Base-by-base conservation (phyloP, 2,113 vertebrate genomes). In the Etheostoma cragini region DNA sequence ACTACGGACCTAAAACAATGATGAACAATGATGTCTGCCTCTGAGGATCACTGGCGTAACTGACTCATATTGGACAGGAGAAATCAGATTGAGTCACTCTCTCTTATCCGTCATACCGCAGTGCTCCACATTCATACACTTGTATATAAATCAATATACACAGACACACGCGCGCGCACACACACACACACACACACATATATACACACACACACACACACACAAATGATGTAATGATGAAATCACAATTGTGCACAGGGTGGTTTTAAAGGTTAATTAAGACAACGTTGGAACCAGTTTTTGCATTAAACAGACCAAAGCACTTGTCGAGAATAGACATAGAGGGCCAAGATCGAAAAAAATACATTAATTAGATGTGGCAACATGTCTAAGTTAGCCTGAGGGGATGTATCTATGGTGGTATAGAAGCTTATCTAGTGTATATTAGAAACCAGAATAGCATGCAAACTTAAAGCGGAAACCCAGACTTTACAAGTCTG, bases 1-100 rank as follows among this genome's bases (percentile, higher is more conserved):
- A 80, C 50, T 61, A 30, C 71, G 33, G 50, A 88, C 80, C 79
- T 22, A 74, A 90, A 86, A 84, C 72, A 83, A 84, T 84, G 63
- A 46, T 38, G 64, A 64, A 64, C 49, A 8, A 45, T 72, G 81
- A 85, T 64, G 85, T 84, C 69, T 71, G 79, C 61, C 73, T 80
- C 72, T 19, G 10, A 21, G 30, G 72, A 82, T 60, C 74, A 33
- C 53, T 26, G 33, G 24, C 73, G 71, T 80, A 68, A 26, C 26
- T 17, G 72, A 63, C 19, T 85, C 49, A 33, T 54, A 72, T 46
- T 74, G 72, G 79, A 83, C 61, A 16, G 53, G 54, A 68, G n/a
- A 76, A 62, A 69, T 70, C 24, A 68, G 24, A 85, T 6, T 57
- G 60, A 72, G 72, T 78, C 53, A 61, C 60, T 38, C 21, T 47